Conservation (phyloP, 2,113 vertebrate genomes). For the Xenus cinereus region DNA sequence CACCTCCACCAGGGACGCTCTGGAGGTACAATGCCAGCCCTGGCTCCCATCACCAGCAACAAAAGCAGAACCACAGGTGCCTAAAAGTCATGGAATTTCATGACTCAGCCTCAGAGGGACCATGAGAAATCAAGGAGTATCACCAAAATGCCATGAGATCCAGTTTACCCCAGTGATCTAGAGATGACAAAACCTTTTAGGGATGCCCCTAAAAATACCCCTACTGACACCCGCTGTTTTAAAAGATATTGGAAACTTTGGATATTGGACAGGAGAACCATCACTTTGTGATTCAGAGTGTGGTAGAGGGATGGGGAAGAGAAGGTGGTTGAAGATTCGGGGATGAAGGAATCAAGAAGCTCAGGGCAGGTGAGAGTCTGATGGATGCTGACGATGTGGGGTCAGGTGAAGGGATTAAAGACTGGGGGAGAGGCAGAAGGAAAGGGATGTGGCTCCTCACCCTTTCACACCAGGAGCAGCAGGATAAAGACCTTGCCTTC, state of each 20-base stretch:
- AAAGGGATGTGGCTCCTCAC: background rate
- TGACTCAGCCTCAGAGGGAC: no score
- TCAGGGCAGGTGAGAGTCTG: background rate
- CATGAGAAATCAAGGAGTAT: background rate
- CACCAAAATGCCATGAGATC: background rate
- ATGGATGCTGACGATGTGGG: background rate
- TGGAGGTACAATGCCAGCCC: no score
- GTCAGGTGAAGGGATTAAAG: background rate
- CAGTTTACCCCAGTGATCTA: background rate
- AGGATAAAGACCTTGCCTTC: background rate
- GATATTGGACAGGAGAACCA: no score
- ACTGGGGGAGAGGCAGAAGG: background rate
- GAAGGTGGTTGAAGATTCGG: no score
- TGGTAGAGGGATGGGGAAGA: background rate
- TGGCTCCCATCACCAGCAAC: background rate
- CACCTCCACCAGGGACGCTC: background rate
- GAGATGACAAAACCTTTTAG: background rate
- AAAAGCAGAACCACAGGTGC: background rate
- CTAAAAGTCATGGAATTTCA: no score
- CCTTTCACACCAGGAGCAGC: background rate
- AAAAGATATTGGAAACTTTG: background rate
- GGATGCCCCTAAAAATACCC: background rate
- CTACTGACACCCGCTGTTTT: background rate
- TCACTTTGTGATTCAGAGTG: background rate
- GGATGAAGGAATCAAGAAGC: background rate